A percentile compares a stretch with the other conserved stretches of the same genome.
Evolutionary conservation across 2,797 vertebrate genomes (phyloP).

Genomic region (Botia almorhae): DNA sequence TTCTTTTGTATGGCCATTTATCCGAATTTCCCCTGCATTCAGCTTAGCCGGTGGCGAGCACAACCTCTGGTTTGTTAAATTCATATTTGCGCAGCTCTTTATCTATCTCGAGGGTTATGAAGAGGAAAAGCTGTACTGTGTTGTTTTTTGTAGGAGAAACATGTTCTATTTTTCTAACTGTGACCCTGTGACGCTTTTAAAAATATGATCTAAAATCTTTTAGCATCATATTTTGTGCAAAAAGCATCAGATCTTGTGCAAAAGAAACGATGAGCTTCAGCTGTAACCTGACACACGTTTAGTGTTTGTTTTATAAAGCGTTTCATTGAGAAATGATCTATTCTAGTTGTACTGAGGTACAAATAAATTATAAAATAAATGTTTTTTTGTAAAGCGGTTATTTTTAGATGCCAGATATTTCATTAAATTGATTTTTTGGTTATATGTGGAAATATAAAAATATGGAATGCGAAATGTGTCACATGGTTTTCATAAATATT

Average conservation of each 20-base stretch:
- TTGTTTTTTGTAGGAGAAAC: not conserved
- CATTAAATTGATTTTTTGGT: not conserved
- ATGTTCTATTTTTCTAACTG: not conserved
- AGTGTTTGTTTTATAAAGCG: no score
- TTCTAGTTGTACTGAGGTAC: no score
- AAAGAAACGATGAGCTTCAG: no score
- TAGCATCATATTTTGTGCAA: no score
- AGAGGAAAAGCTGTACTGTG: constrained; percentile 1
- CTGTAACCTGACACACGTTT: no score
- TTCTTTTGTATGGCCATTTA: constrained; percentile 34
- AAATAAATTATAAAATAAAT: not conserved
- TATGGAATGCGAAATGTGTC: not conserved
- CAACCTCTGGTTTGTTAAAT: constrained; percentile 14
- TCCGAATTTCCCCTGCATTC: constrained; percentile 16
- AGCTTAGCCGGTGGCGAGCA: not conserved
- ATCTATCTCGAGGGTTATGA: not conserved
- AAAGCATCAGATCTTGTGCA: no score
- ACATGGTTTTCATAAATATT: constrained; percentile 8
- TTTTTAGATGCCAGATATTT: not conserved
- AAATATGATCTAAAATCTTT: no score
- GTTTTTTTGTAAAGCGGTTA: not conserved
- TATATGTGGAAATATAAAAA: not conserved
- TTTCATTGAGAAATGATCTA: no score
- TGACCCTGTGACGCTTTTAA: no score
- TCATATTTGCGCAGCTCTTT: constrained; percentile 21